phyloP scores from a whole-genome alignment of 2,797 vertebrate genomes.

The Balearica regulorum region DNA sequence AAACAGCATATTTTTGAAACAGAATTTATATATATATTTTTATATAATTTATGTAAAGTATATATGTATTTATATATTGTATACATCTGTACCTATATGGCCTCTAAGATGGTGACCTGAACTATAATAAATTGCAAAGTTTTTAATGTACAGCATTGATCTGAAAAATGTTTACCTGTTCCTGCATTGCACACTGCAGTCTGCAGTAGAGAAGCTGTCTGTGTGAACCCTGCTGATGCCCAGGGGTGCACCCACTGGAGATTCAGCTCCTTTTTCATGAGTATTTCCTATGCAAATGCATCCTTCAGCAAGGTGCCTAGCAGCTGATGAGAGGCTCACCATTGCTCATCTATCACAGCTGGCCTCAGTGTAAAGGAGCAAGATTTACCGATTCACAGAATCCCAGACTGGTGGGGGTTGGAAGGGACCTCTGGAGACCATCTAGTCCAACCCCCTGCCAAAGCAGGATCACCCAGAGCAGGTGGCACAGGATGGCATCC shows the following conservation, averaged over 20 bases:
- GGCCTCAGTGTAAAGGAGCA: background rate
- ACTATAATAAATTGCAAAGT: background rate
- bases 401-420: too few species aligned
- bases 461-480: too few species aligned
- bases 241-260: background rate
- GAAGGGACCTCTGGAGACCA: too few species aligned
- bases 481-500: too few species aligned
- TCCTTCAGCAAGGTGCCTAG: background rate
- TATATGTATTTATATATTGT: background rate
- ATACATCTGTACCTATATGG: background rate
- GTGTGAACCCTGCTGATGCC: background rate
- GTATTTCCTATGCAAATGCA: background rate
- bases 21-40: background rate
- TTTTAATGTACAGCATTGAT: background rate
- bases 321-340: background rate
- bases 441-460: too few species aligned
- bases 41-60: background rate
- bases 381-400: too few species aligned
- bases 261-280: background rate
- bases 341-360: background rate
- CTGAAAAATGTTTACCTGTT: background rate
- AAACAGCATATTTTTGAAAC: background rate
- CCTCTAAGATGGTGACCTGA: background rate
- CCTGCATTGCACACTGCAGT: background rate
- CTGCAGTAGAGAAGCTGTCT: fast-evolving